Base-by-base conservation (phyloP, 2,797 vertebrate species). In the Coreius guichenoti region DNA sequence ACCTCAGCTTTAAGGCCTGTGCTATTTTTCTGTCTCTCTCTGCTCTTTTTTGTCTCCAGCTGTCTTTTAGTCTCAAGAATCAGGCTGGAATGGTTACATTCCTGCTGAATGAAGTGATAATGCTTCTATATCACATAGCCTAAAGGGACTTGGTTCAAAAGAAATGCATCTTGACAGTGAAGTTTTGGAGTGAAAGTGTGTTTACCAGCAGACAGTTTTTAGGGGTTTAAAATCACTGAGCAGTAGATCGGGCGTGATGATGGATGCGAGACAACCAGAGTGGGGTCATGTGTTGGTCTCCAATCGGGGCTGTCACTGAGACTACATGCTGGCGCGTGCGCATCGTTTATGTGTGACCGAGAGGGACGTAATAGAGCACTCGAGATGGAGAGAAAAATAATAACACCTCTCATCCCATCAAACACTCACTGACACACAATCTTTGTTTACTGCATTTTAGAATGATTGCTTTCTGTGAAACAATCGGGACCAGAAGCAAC, bases 401-500 rank as follows among this genome's bases (percentile, higher is more conserved):
- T 51, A 77, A 47, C 76, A 83, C 63, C 65, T 58, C 73, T 77
- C 56, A 23, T 84, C n/a, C 81, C 74, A 81, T 72, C 33, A 69
- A 61, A 56, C 68, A 69, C 58, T 83, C 79, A 74, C 43, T 45
- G 74, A 86, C 65, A 79, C 70, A 39, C 31, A 54, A 43, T 43
- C 78, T 84, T 69, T 51, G 56, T 84, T 89, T 70, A 86, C 49
- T 82, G 65, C 83, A 73, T 81, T 85, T 76, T 8, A 5, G 47
- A n/a, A 79, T 78, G 84, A 86, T 73, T 73, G 81, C 63, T 85
- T 83, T 81, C 36, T 43, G 51, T 74, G 14, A 67, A 84, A 61
- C 68, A 81, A 58, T 83, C 36, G 84, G 86, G 87, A 89, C 88
- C 87, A 90, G 85, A 86, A 72, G 89, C 56, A 85, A 84, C 80